These are phyloP conservation scores for Neodontobutis hainanensis DNA, from an alignment of 2,113 vertebrate genomes.

Conservation along the genomic window DNA sequence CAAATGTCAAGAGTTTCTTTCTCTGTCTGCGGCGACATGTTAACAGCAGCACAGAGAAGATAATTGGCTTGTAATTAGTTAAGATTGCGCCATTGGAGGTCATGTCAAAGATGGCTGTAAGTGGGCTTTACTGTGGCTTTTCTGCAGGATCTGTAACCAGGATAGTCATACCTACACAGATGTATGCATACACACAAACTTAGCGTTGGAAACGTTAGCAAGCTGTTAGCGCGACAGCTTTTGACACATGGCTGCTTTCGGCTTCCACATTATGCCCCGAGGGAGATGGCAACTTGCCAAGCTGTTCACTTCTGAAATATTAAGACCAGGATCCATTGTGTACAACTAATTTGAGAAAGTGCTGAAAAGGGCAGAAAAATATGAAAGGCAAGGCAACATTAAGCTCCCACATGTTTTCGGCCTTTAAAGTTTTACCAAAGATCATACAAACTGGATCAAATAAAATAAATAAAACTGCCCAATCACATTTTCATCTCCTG, in stretches of 20 bases:
- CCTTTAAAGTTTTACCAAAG: not conserved
- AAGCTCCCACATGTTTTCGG: not conserved
- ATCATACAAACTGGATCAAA: not conserved
- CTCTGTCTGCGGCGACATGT: slow-evolving; percentile 21
- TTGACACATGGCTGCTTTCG: slow-evolving; percentile 55
- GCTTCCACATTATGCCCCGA: slow-evolving; percentile 41
- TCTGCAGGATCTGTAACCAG: slow-evolving; percentile 40
- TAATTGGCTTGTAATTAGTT: slow-evolving; percentile 67
- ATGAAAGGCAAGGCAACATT: not conserved
- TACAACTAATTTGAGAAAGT: slow-evolving; percentile 47
- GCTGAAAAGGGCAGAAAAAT: slow-evolving; percentile 16
- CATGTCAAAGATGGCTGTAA: slow-evolving; percentile 33
- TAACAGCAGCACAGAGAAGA: slow-evolving; percentile 50
- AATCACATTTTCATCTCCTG: slow-evolving; percentile 3
- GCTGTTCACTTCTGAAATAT: slow-evolving; percentile 61
- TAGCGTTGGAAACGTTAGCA: slow-evolving; percentile 19
- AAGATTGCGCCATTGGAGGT: slow-evolving; percentile 39
- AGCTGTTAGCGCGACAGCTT: slow-evolving; percentile 30
- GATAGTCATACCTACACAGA: slow-evolving; percentile 17
- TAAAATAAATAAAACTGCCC: slow-evolving; percentile 7
- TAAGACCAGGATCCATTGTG: slow-evolving; percentile 39
- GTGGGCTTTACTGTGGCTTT: slow-evolving; percentile 14
- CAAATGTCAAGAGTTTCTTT: slow-evolving; percentile 42
- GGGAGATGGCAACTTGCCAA: slow-evolving; percentile 36
- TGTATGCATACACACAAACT: not conserved